Conservation (phyloP, 2,113 vertebrate genomes). For the Lepidothrix coronata region DNA sequence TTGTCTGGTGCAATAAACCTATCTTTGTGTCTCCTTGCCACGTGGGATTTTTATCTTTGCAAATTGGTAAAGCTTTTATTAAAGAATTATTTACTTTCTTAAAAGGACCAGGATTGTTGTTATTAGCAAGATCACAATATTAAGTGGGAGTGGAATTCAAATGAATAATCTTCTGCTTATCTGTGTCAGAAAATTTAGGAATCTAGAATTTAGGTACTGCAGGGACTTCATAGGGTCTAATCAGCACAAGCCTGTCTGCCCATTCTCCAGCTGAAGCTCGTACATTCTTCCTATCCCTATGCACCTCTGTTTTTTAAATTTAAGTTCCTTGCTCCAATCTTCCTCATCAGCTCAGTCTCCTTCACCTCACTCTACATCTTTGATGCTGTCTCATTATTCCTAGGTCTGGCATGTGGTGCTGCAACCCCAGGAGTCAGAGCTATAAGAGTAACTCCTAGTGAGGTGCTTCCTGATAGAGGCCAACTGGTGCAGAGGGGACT, state of each 20-base stretch:
- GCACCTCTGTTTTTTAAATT: background rate
- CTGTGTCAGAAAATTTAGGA: background rate
- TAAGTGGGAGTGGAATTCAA: background rate
- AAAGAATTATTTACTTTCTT: slow-evolving; percentile 10
- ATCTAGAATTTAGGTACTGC: background rate
- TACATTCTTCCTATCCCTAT: background rate
- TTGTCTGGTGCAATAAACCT: slow-evolving; percentile 29
- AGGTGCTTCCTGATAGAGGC: background rate
- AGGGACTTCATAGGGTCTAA: background rate
- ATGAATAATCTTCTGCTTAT: background rate
- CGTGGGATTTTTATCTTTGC: slow-evolving; percentile 61
- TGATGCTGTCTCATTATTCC: fast-evolving
- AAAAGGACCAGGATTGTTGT: background rate
- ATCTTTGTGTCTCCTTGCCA: slow-evolving; percentile 67
- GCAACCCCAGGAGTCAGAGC: background rate
- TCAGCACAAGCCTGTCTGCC: background rate
- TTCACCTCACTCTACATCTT: background rate
- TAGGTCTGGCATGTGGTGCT: background rate
- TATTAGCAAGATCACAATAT: background rate
- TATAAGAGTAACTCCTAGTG: background rate
- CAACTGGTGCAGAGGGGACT: fast-evolving
- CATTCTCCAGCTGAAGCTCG: fast-evolving
- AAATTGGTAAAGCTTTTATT: slow-evolving; percentile 60
- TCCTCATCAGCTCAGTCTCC: background rate
- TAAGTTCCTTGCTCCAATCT: background rate